phyloP scores from a whole-genome alignment of 2,888 invertebrate species.

The Alentia gelatinosa region DNA sequence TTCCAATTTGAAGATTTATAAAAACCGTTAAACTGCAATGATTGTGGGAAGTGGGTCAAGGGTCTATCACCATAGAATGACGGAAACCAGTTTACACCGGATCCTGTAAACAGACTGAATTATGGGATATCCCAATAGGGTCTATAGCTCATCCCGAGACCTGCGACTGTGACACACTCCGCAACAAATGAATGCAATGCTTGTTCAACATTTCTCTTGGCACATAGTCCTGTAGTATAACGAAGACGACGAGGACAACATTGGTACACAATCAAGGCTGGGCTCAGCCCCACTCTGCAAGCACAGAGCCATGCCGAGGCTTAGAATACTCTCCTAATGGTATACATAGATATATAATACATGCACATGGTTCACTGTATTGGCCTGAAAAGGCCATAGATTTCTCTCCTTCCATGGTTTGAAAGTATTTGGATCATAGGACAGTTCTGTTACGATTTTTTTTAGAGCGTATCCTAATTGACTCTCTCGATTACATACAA shows the following conservation, averaged over 20 bases:
- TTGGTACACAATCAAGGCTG: neutral
- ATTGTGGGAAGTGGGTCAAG: no score
- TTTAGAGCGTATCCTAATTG: neutral
- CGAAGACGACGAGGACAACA: neutral
- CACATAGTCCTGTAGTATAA: conserved; percentile 45
- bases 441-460: neutral
- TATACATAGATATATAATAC: conserved; percentile 6
- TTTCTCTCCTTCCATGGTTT: neutral
- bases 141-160: neutral
- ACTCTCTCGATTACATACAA: conserved; percentile 11
- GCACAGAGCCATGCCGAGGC: neutral
- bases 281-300: neutral
- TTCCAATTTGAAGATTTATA: no score
- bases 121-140: no score
- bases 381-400: neutral
- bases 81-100: no score
- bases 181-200: conserved; percentile 19
- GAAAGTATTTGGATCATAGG: neutral
- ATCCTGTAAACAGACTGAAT: no score
- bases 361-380: neutral
- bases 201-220: conserved; percentile 39
- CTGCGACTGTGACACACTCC: neutral
- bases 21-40: no score
- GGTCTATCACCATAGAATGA: no score
- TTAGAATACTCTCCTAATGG: neutral